Conservation (phyloP, 2,113 vertebrate species). For the Prunella fulvescens region DNA sequence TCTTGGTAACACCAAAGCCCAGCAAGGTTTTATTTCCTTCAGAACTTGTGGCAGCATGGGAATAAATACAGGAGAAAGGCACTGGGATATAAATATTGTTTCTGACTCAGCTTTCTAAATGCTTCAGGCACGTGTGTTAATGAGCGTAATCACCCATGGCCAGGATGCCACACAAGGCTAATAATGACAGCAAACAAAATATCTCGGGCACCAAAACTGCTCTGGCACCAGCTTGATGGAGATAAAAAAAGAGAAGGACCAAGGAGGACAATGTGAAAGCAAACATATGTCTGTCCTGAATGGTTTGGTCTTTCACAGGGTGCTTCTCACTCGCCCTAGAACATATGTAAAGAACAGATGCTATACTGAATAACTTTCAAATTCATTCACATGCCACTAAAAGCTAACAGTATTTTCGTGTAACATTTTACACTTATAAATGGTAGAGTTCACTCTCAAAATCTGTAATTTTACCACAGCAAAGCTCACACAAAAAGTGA, state of each 20-base stretch:
- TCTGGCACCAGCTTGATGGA: neutral
- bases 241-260: neutral
- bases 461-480: neutral
- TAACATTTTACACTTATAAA: neutral
- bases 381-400: neutral
- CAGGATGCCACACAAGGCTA: neutral
- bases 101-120: neutral
- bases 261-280: neutral
- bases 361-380: neutral
- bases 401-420: neutral
- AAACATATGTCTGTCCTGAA: fast-evolving
- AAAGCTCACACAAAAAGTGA: neutral
- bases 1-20: neutral
- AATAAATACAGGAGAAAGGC: neutral
- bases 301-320: neutral
- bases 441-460: neutral
- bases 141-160: neutral
- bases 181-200: neutral
- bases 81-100: neutral
- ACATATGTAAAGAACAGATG: neutral
- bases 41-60: neutral
- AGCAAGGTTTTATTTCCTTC: neutral
- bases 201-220: neutral
- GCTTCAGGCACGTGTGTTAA: neutral
- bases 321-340: neutral